These are phyloP conservation scores for Silurus lanzhouensis DNA, from an alignment of 2,797 vertebrate species.

Conservation along the genomic window DNA sequence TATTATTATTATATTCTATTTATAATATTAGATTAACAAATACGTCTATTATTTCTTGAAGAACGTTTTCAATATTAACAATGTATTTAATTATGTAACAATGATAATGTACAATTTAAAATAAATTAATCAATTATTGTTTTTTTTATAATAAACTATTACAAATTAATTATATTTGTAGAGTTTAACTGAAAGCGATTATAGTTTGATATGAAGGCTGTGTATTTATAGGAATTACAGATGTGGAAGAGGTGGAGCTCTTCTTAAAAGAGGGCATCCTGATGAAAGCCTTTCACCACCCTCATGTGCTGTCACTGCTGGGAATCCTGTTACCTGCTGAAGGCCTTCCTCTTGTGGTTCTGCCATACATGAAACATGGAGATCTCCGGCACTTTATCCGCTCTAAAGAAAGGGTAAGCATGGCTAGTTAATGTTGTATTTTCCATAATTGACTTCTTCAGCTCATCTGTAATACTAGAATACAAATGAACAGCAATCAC, in stretches of 20 bases:
- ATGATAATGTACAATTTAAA: no score
- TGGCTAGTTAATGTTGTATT: constrained; percentile 1
- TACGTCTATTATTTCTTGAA: not conserved
- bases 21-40: no score
- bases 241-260: constrained; percentile 94
- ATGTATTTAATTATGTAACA: not conserved
- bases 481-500: not conserved
- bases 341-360: constrained; percentile 88
- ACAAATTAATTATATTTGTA: not conserved
- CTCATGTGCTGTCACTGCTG: constrained; percentile 88
- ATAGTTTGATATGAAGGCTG: not conserved
- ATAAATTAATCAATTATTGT: not conserved
- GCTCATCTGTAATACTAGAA: not conserved
- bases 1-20: no score
- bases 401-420: constrained; percentile 82
- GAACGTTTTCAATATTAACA: not conserved
- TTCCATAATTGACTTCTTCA: not conserved
- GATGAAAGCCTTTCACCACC: constrained; percentile 94
- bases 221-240: constrained; percentile 85
- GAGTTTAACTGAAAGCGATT: not conserved
- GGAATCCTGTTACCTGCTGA: constrained; percentile 87
- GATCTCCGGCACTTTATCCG: constrained; percentile 94
- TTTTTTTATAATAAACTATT: not conserved
- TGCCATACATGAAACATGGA: constrained; percentile 96
- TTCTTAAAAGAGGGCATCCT: constrained; percentile 94